Percentiles rank a stretch among this genome's conserved stretches.
These are phyloP conservation scores for Trinorchestia longiramus DNA, from an alignment of 1,140 invertebrate species.

Conservation along the genomic window DNA sequence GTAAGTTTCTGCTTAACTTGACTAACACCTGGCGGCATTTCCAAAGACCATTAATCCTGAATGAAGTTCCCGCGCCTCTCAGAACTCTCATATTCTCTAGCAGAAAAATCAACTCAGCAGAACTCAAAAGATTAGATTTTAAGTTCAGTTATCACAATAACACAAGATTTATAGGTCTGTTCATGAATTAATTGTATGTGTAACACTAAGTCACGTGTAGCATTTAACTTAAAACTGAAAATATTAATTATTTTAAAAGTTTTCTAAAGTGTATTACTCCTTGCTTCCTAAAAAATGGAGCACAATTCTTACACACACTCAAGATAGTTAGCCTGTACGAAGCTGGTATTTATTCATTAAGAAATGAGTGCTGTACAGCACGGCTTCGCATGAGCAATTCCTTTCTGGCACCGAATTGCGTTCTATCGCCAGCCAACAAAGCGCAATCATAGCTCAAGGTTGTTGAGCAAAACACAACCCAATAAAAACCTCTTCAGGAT, in stretches of 20 bases:
- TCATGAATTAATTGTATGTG: too few relatives aligned
- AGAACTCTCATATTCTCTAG: too few relatives aligned
- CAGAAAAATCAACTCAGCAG: too few relatives aligned
- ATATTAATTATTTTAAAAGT: neutral
- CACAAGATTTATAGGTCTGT: too few relatives aligned
- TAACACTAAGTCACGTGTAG: too few relatives aligned
- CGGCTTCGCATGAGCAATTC: neutral
- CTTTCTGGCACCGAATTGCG: neutral
- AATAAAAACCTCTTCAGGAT: conserved; percentile 4
- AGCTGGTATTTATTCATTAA: neutral
- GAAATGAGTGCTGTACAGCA: neutral
- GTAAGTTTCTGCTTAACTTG: too few relatives aligned
- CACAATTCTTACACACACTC: neutral
- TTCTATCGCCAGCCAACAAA: neutral
- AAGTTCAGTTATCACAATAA: too few relatives aligned
- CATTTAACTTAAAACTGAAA: neutral
- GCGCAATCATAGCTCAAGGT: conserved; percentile 34
- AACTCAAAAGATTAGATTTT: too few relatives aligned
- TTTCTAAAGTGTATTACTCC: neutral
- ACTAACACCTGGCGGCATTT: too few relatives aligned
- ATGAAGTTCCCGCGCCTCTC: too few relatives aligned
- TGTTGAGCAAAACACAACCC: neutral
- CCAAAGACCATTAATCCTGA: too few relatives aligned
- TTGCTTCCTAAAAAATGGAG: neutral
- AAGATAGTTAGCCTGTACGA: neutral